phyloP scores from a whole-genome alignment of 2,888 invertebrate species.

The Drosophila borealis region DNA sequence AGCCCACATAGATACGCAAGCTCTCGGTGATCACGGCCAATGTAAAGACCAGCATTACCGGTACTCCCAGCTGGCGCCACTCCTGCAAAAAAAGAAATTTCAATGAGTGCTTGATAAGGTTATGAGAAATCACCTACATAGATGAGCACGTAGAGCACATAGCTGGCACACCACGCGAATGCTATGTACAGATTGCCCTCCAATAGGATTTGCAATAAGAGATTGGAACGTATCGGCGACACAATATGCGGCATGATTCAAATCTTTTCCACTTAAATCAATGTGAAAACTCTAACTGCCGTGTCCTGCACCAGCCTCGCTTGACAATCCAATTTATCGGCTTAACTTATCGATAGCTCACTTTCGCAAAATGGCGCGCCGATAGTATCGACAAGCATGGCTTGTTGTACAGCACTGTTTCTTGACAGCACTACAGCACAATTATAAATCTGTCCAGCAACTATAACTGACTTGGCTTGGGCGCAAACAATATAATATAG shows the following conservation, averaged over 20 bases:
- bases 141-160: not conserved
- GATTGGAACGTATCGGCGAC: not conserved
- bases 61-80: slow-evolving; percentile 1
- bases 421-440: too few species aligned
- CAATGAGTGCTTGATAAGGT: too few species aligned
- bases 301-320: not conserved
- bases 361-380: not conserved
- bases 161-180: slow-evolving; percentile 9
- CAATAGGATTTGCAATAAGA: slow-evolving; percentile 33
- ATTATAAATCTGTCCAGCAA: too few species aligned
- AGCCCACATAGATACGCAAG: slow-evolving; percentile 30
- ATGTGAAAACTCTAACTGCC: not conserved
- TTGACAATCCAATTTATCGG: not conserved
- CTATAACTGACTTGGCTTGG: too few species aligned
- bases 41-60: slow-evolving; percentile 1
- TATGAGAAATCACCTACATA: not conserved
- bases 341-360: not conserved
- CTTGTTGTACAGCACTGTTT: not conserved
- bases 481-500: slow-evolving; percentile 1
- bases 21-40: slow-evolving; percentile 17
- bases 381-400: not conserved
- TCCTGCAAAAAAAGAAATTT: not conserved
- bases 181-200: slow-evolving; percentile 26
- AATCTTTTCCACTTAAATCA: not conserved
- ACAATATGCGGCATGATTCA: slow-evolving; percentile 27